Conservation (phyloP, 2,888 invertebrate genomes). For the Rhagium mordax region DNA sequence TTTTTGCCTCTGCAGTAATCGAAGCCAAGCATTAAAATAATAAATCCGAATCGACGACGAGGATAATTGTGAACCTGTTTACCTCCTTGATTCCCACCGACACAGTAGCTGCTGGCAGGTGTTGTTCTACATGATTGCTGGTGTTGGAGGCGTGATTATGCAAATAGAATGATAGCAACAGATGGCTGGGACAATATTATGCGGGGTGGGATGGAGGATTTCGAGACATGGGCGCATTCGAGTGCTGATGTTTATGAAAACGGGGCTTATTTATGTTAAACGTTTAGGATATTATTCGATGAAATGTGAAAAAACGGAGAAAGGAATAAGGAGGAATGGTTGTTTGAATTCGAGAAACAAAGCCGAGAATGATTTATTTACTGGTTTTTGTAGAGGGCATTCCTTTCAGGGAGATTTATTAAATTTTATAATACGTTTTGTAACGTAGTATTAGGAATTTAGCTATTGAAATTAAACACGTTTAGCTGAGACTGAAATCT, state of each 20-base stretch:
- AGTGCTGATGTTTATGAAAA: constrained; percentile 30
- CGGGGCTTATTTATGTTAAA: constrained; percentile 23
- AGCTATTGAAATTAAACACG: no score
- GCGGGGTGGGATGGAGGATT: constrained; percentile 12
- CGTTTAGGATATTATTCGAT: constrained; percentile 4
- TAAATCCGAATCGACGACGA: neutral
- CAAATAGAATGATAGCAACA: constrained; percentile 53
- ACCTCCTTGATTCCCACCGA: constrained; percentile 35
- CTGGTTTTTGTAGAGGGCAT: neutral
- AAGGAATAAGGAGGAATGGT: neutral
- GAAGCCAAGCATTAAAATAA: neutral
- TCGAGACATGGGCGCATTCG: constrained; percentile 15
- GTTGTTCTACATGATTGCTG: constrained; percentile 52
- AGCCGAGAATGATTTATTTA: neutral
- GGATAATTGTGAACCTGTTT: constrained; percentile 40
- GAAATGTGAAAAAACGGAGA: constrained; percentile 11
- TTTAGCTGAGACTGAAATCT: no score
- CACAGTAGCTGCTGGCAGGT: constrained; percentile 48
- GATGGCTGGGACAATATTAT: constrained; percentile 42
- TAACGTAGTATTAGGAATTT: no score
- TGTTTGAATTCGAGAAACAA: constrained; percentile 9
- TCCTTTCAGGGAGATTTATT: neutral
- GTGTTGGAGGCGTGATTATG: constrained; percentile 55
- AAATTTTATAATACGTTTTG: neutral
- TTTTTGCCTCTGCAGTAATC: neutral